Base-by-base conservation (phyloP, 2,113 vertebrate genomes). In the Phylloscopus trochiloides region DNA sequence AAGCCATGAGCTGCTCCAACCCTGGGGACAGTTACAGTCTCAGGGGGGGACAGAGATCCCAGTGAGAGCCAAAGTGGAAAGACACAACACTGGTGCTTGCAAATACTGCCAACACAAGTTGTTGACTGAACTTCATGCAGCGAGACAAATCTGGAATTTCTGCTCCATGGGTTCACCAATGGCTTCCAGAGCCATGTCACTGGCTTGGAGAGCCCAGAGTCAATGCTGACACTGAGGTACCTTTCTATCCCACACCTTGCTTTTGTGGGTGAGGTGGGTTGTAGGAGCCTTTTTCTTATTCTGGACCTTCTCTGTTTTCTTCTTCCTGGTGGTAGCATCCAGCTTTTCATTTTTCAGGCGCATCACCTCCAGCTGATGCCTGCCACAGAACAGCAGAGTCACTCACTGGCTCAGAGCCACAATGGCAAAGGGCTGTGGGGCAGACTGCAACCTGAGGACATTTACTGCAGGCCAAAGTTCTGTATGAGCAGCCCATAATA, bases 331-430 rank as follows among this genome's bases (percentile, higher is more conserved):
- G 19, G 58, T 5, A 75, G 47, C 81, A 52, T 97, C 96, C 29
- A 83, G 79, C 72, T 97, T 97, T 57, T 98, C 96, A 28, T 98
- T 97, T 83, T 97, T 98, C 21, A 97, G 85, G 32, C 97, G 96
- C 38, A 98, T 98, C 94, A 97, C 97, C 90, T 98, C 98, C 85
- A 98, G 95, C 26, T 98, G 98, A 70, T 98, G 98, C 97, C 98
- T 98, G 95, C 59, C 40, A 52, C 54, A 54, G 77, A 76, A 96
- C 34, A 90, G 70, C 5, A 8, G 59, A 22, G 59, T 88, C 50
- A 55, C 75, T 70, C 50, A 61, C 13, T 58, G 34, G 31, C 38
- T 82, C 76, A 29, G 20, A 79, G 52, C n/a, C 42, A 12, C 12
- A 36, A 24, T 0, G 68, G 43, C n/a, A 59, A 59, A 47, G 59